Evolutionary conservation across 2,888 invertebrate species (phyloP), one percentile per base, ranked within the genome.

Genomic region (Scaptomyza flava): DNA sequence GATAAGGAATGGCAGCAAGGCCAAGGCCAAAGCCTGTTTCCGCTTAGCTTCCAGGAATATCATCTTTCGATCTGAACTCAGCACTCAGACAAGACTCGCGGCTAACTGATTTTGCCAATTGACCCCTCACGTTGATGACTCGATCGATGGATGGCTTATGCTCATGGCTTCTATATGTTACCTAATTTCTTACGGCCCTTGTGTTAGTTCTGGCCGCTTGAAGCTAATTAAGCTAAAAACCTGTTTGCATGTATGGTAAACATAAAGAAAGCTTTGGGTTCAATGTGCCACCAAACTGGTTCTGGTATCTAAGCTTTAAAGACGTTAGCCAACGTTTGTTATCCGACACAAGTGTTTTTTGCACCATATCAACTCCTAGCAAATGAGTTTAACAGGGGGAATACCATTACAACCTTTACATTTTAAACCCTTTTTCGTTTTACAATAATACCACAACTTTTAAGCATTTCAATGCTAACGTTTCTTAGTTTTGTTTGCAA

Each of bases 81-180:
- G 41, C 48, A 51, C 65, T 52, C 45, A 27, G 46, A 30, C 46
- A 68, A 63, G 50, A 42, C 59, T 54, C 27, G 43, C 45, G 42
- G 38, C 51, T 46, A 63, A 82, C 82, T 82, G 50, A 81, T 7
- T 41, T 54, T 36, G 54, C 53, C 51, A 58, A 45, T 72, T 77
- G 72, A 85, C 77, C 83, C 52, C 63, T 30, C 27, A 33, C 11
- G 7, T 8, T 41, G 20, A 9, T 33, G 53, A 6, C 4, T 30
- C 56, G 43, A 61, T 50, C 17, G 17, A 33, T 12, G 11, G 4
- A 47, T 43, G 34, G 51, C 38, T 43, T 51, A 52, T 46, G 54
- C 46, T 61, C 58, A 58, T 17, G 17, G 17, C 1, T 17, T 38
- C 31, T 14, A 43, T 11, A 34, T 7, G 12, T 68, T 77, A 61